Evolutionary conservation across 1,140 invertebrate species (phyloP).

Genomic region (Zaprionus nigranus): DNA sequence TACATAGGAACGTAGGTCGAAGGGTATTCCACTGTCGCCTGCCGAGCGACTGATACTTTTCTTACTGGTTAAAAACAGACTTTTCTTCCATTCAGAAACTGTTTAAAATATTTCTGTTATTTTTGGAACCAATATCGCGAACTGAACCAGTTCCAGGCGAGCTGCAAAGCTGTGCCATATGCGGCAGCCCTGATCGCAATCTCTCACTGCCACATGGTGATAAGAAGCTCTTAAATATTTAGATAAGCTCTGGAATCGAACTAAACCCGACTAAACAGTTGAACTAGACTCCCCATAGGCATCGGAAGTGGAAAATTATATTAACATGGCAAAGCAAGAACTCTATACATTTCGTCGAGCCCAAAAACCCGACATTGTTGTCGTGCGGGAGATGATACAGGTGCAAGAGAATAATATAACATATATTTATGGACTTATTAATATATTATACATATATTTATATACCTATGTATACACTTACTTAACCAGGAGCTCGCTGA

Average conservation of each 20-base stretch:
- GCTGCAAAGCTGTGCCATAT: background rate
- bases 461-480: too few relatives aligned
- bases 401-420: slow-evolving; percentile 1
- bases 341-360: slow-evolving; percentile 83
- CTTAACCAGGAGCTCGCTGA: slow-evolving; percentile 88
- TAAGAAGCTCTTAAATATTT: slow-evolving; percentile 25
- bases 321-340: slow-evolving; percentile 31
- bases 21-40: too few relatives aligned
- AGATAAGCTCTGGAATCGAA: slow-evolving; percentile 15
- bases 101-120: background rate
- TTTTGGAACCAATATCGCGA: too few relatives aligned
- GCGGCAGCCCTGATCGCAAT: slow-evolving; percentile 17
- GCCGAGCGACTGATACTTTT: too few relatives aligned
- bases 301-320: background rate
- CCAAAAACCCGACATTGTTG: slow-evolving; percentile 84
- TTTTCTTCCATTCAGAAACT: background rate
- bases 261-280: slow-evolving; percentile 2
- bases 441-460: background rate
- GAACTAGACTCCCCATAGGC: background rate
- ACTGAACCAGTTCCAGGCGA: slow-evolving; percentile 31
- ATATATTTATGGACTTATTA: background rate
- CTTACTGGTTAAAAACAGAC: too few relatives aligned
- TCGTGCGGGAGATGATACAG: slow-evolving; percentile 85
- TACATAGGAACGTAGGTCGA: too few relatives aligned
- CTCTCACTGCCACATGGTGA: slow-evolving; percentile 9